Base-by-base conservation (phyloP, 2,888 invertebrate species). In the Cylindroiulus punctatus region DNA sequence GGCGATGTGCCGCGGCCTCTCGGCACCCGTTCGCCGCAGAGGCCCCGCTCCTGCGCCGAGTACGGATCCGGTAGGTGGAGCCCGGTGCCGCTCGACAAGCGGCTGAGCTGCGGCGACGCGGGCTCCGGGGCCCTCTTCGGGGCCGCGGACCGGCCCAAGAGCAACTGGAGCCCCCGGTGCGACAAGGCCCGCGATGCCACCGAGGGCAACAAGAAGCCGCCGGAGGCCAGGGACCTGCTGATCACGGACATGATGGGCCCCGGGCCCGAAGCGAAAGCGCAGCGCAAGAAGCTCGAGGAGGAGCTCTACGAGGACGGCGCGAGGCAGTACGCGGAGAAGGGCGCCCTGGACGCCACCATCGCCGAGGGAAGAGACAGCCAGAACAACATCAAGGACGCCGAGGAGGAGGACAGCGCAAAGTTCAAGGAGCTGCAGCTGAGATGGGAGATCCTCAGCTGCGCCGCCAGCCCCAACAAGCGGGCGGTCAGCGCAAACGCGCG, bases 391-490 rank as follows among this genome's bases (percentile, higher is more conserved):
- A 86, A 87, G 81, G 87, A 87, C 26, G 88, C 85, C 19, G 87
- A 87, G 14, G 87, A 86, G 4, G 93, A 93, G 85, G 94, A n/a
- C n/a, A n/a, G 94, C 30, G 93, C 93, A 87, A 94, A 95, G 89
- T 96, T 96, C 92, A 93, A 94, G 32, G 93, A 94, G 88, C 91
- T 96, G 87, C 95, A 95, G 89, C 93, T 95, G 90, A 95, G 95
- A 89, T 96, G 96, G 96, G 96, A 96, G 90, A 93, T 95, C 91
- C 92, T 96, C 88, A 94, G 94, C 88, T 93, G 92, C 17, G 92
- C 92, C 85, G 93, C 93, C 65, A 92, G 92, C 85, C 93, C 93
- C 65, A 44, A 84, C 52, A 47, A 86, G 81, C 42, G n/a, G 44
- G 17, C 19, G 36, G 65, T 26, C 52, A 36, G 19, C 84, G 57